Conservation (phyloP, 2,888 invertebrate species). For the Rhagophthalmus giganteus region DNA sequence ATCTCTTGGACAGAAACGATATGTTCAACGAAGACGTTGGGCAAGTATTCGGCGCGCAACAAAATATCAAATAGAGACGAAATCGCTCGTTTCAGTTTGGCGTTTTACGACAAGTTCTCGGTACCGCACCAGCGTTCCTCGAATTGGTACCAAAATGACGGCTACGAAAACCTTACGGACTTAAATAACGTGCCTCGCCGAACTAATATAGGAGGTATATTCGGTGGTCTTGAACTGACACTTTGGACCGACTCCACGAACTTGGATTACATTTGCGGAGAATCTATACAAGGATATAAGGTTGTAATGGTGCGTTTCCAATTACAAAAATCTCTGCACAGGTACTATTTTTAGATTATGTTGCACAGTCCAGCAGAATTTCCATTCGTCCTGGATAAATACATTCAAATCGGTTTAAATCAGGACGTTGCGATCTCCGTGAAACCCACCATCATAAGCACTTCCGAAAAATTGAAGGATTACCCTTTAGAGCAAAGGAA, state of each 20-base stretch:
- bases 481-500: slow-evolving; percentile 64
- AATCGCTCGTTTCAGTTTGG: slow-evolving; percentile 1
- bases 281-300: slow-evolving; percentile 13
- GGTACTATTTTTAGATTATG: slow-evolving; percentile 5
- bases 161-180: slow-evolving; percentile 58
- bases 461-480: slow-evolving; percentile 62
- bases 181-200: slow-evolving; percentile 67
- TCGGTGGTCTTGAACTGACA: slow-evolving; percentile 56
- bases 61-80: background rate
- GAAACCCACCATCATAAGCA: slow-evolving; percentile 71
- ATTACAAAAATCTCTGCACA: background rate
- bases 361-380: slow-evolving; percentile 60
- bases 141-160: slow-evolving; percentile 65
- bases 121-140: background rate
- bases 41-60: slow-evolving; percentile 8
- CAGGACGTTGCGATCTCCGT: slow-evolving; percentile 68
- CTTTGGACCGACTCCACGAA: slow-evolving; percentile 60
- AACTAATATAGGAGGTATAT: slow-evolving; percentile 52
- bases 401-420: slow-evolving; percentile 65
- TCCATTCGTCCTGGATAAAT: slow-evolving; percentile 63
- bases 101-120: background rate
- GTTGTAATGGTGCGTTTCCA: too few relatives aligned
- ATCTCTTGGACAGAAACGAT: slow-evolving; percentile 63
- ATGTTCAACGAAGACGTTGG: slow-evolving; percentile 57
- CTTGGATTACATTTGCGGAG: slow-evolving; percentile 62